Percentiles rank a stretch among this genome's conserved stretches.
Conservation (phyloP, 1,140 invertebrate genomes). For the Cyphomyrmex costatus region DNA sequence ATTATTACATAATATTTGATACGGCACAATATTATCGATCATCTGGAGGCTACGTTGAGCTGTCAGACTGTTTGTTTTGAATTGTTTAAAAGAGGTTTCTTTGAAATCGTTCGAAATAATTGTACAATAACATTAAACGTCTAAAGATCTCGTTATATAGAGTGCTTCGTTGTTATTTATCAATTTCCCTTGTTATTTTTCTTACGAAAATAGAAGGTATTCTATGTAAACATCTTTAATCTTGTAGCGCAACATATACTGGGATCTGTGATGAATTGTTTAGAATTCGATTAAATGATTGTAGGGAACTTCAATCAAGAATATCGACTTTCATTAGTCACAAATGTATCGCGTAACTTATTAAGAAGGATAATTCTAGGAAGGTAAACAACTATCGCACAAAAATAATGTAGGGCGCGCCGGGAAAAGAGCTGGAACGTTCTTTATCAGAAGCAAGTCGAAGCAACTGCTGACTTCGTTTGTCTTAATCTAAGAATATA, state of each 20-base stretch:
- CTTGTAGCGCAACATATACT: background rate
- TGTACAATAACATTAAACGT: too few relatives aligned
- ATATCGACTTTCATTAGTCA: background rate
- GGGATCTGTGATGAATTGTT: background rate
- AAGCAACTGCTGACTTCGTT: conserved; percentile 27
- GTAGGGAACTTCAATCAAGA: background rate
- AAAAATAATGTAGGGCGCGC: background rate
- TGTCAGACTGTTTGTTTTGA: too few relatives aligned
- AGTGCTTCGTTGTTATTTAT: background rate
- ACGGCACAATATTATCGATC: too few relatives aligned
- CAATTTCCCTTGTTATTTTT: background rate
- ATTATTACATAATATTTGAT: too few relatives aligned
- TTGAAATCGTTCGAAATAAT: too few relatives aligned
- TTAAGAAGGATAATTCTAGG: background rate
- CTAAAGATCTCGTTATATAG: too few relatives aligned
- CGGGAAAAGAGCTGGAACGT: background rate
- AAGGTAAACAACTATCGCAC: background rate
- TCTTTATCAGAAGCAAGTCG: background rate
- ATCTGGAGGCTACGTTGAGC: too few relatives aligned
- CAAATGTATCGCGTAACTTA: background rate
- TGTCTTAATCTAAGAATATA: conserved; percentile 48
- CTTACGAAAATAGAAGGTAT: background rate
- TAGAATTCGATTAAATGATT: background rate
- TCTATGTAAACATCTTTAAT: conserved; percentile 32
- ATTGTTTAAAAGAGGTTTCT: too few relatives aligned